A percentile compares a stretch with the other conserved stretches of the same genome.
phyloP scores from a whole-genome alignment of 2,113 vertebrate species.

The Tamias sibiricus region DNA sequence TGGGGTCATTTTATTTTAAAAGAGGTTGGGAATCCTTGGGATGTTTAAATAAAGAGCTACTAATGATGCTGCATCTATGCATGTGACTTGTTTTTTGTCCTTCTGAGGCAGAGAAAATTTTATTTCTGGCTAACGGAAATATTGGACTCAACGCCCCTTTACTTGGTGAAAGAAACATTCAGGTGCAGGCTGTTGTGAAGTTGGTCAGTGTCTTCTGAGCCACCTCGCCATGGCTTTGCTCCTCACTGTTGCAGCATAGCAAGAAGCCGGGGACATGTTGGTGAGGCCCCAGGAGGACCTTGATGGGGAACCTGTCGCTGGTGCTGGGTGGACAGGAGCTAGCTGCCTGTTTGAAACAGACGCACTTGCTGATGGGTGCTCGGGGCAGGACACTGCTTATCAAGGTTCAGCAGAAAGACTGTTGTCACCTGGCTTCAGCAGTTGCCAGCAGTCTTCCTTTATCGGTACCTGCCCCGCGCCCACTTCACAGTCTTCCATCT shows the following conservation, averaged over 20 bases:
- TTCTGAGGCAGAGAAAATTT: background rate
- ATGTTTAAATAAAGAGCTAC: slow-evolving; percentile 60
- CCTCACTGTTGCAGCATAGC: no score
- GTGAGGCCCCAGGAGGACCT: no score
- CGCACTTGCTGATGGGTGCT: no score
- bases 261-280: no score
- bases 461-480: background rate
- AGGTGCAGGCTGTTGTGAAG: background rate
- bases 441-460: background rate
- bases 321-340: no score
- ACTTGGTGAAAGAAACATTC: no score
- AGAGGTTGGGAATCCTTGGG: background rate
- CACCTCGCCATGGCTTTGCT: no score
- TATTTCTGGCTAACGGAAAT: background rate
- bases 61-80: accelerated
- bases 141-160: background rate
- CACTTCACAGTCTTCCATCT: background rate
- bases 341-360: no score
- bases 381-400: background rate
- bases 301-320: no score
- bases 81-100: background rate
- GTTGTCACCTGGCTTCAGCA: background rate
- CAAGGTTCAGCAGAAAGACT: background rate
- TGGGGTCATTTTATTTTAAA: slow-evolving; percentile 21
- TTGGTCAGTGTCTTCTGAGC: no score